Conservation (phyloP, 2,113 vertebrate species). For the Tinamus guttatus region DNA sequence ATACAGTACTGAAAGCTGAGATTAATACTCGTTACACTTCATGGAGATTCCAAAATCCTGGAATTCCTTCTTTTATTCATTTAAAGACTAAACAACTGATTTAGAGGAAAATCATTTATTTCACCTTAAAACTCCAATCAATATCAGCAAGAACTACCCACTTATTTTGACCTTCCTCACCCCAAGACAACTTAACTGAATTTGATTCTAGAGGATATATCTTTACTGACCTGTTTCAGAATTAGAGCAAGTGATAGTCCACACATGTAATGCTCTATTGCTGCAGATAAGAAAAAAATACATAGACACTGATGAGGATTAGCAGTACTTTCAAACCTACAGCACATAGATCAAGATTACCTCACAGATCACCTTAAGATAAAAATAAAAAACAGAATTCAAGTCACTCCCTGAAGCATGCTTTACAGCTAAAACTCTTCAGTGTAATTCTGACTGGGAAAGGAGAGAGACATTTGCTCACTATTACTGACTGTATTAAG, state of each 20-base stretch:
- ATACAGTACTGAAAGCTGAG: background rate
- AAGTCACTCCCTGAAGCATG: background rate
- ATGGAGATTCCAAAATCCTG: background rate
- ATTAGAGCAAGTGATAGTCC: background rate
- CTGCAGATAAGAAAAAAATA: background rate
- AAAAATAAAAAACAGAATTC: background rate
- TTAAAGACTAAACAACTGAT: background rate
- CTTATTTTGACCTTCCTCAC: background rate
- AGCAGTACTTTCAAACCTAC: background rate
- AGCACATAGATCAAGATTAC: background rate
- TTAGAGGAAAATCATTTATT: background rate
- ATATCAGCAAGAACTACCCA: background rate
- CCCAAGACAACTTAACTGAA: background rate
- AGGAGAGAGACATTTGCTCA: constrained; percentile 20
- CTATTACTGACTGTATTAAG: too few species aligned
- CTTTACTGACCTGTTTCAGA: background rate
- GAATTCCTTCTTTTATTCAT: background rate
- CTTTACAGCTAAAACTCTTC: background rate
- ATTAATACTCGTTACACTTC: background rate
- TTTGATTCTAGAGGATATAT: background rate
- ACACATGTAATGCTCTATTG: background rate
- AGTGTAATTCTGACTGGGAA: constrained; percentile 1
- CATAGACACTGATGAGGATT: background rate
- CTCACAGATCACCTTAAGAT: background rate
- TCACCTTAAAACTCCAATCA: background rate